Evolutionary conservation across 2,888 invertebrate genomes (phyloP).

Genomic region (Lasius fuliginosus): DNA sequence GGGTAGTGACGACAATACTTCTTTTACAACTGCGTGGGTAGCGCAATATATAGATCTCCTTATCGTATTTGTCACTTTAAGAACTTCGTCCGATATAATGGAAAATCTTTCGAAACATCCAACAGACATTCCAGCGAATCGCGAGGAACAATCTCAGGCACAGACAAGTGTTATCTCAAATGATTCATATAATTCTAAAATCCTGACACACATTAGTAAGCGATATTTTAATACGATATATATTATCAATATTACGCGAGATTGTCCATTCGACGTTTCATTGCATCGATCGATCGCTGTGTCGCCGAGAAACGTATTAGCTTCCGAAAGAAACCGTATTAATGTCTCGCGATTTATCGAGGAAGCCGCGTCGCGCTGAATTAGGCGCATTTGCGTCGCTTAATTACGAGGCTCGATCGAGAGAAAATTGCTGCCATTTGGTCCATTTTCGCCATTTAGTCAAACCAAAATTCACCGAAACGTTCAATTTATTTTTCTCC

Average conservation of each 20-base stretch:
- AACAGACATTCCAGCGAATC: background rate
- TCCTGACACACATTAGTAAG: background rate
- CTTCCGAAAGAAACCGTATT: constrained; percentile 5
- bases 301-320: background rate
- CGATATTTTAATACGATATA: background rate
- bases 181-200: background rate
- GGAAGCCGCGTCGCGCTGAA: constrained; percentile 14
- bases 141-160: background rate
- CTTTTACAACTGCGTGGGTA: background rate
- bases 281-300: background rate
- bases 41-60: constrained; percentile 1
- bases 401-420: constrained; percentile 32
- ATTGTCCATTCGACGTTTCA: background rate
- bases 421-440: background rate
- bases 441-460: background rate
- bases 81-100: background rate
- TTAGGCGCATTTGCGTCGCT: constrained; percentile 25
- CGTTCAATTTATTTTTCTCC: constrained; percentile 7
- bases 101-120: background rate
- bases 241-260: background rate
- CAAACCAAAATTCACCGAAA: constrained; percentile 17
- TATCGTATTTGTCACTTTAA: constrained; percentile 8
- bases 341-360: constrained; percentile 16
- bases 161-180: background rate
- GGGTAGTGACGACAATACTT: background rate